These are phyloP conservation scores for Hystrix cristata DNA, from an alignment of 2,113 vertebrate genomes.

Conservation along the genomic window DNA sequence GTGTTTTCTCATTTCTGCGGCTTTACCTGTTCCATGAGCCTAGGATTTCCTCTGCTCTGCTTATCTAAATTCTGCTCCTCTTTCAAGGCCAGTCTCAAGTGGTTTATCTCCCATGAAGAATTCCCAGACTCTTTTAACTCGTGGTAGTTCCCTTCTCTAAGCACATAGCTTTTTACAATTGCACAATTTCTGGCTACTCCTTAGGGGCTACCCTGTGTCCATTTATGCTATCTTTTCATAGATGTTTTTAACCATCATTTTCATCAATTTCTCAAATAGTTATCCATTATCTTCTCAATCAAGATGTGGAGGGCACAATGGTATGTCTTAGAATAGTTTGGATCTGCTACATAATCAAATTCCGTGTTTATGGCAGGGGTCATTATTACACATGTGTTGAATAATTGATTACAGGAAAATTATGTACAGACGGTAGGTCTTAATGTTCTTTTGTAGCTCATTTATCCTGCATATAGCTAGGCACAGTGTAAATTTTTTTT, in stretches of 20 bases:
- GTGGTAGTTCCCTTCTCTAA: background rate
- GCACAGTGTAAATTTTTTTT: background rate
- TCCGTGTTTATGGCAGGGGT: background rate
- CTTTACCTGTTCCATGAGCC: background rate
- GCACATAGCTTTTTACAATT: background rate
- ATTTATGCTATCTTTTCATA: background rate
- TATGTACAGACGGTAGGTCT: background rate
- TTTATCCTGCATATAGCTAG: background rate
- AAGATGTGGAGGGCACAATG: background rate
- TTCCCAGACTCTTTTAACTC: background rate
- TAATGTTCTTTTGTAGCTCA: background rate
- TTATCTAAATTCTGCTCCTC: conserved; percentile 48
- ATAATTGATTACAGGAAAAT: background rate
- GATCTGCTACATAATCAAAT: background rate
- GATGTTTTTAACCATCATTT: background rate
- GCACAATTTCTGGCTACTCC: background rate
- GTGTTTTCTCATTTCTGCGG: background rate
- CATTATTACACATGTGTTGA: background rate
- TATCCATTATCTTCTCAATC: background rate
- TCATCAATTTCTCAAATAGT: background rate
- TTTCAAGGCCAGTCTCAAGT: conserved; percentile 33
- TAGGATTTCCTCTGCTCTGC: conserved; percentile 37
- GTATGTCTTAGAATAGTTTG: background rate
- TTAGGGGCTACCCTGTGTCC: background rate
- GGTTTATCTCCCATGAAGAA: conserved; percentile 32